phyloP scores from a whole-genome alignment of 2,888 invertebrate genomes.

The Philhelius pedissequus region DNA sequence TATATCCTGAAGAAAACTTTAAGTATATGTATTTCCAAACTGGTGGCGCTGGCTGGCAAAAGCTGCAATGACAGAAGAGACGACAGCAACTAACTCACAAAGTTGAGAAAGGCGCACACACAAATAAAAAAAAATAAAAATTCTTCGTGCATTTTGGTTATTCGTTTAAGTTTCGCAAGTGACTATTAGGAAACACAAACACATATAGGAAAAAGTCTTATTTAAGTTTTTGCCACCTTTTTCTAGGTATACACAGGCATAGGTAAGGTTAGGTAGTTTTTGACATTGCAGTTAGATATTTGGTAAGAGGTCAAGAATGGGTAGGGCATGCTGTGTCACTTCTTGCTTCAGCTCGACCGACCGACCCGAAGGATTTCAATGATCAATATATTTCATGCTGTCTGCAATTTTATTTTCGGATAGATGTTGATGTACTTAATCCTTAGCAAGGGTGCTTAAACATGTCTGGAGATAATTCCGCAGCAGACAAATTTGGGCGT shows the following conservation, averaged over 20 bases:
- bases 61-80: constrained; percentile 7
- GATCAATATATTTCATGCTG: constrained; percentile 50
- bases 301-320: constrained; percentile 27
- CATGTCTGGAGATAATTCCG: constrained; percentile 45
- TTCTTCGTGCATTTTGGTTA: constrained; percentile 12
- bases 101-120: not conserved
- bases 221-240: constrained; percentile 29
- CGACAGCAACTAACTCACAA: constrained; percentile 13
- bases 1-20: constrained; percentile 1
- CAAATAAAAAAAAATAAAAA: not conserved
- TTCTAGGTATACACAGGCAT: not conserved
- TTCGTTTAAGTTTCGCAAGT: constrained; percentile 23
- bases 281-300: not conserved
- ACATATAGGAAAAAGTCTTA: not conserved
- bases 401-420: constrained; percentile 9
- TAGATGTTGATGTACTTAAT: constrained; percentile 23
- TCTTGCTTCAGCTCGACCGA: not conserved
- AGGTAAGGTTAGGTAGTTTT: not conserved
- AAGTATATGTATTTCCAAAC: constrained; percentile 24
- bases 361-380: constrained; percentile 26
- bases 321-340: constrained; percentile 11
- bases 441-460: constrained; percentile 28
- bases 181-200: not conserved
- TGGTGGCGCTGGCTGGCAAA: not conserved
- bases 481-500: constrained; percentile 18